Conservation (phyloP, 1,140 invertebrate genomes). For the Zaprionus nigranus region DNA sequence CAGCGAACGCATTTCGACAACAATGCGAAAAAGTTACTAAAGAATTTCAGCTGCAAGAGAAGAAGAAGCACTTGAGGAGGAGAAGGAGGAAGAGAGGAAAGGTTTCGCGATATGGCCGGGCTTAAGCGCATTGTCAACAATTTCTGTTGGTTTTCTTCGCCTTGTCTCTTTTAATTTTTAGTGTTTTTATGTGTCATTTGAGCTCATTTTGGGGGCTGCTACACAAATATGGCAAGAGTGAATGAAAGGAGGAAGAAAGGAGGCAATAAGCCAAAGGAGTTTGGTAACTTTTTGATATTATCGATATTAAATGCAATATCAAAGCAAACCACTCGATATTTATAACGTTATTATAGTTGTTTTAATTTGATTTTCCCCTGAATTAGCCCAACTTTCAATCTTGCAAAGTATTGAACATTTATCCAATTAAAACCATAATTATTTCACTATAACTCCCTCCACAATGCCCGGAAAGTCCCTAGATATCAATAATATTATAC, state of each 20-base stretch:
- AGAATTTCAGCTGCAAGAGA: slow-evolving; percentile 38
- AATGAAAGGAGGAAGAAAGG: neutral
- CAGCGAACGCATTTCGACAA: slow-evolving; percentile 54
- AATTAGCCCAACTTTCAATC: no score
- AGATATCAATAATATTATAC: no score
- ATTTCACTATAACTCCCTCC: no score
- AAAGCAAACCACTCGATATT: no score
- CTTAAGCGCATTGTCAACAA: slow-evolving; percentile 45
- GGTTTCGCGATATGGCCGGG: slow-evolving; percentile 18
- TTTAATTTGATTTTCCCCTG: no score
- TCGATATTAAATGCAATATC: neutral
- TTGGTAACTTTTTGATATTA: neutral
- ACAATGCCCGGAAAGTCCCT: no score
- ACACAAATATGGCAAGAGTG: slow-evolving; percentile 14
- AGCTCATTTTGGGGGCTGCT: neutral
- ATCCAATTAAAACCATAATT: no score
- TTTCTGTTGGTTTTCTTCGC: slow-evolving; percentile 11
- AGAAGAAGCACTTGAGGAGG: neutral
- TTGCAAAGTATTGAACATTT: no score
- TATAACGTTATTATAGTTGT: no score
- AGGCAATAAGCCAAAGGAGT: neutral
- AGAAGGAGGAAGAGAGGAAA: neutral
- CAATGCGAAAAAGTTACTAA: slow-evolving; percentile 24
- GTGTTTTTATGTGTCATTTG: slow-evolving; percentile 16
- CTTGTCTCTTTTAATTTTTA: neutral